These are phyloP conservation scores for Corvus hawaiiensis DNA, from an alignment of 2,113 vertebrate genomes.

Conservation along the genomic window DNA sequence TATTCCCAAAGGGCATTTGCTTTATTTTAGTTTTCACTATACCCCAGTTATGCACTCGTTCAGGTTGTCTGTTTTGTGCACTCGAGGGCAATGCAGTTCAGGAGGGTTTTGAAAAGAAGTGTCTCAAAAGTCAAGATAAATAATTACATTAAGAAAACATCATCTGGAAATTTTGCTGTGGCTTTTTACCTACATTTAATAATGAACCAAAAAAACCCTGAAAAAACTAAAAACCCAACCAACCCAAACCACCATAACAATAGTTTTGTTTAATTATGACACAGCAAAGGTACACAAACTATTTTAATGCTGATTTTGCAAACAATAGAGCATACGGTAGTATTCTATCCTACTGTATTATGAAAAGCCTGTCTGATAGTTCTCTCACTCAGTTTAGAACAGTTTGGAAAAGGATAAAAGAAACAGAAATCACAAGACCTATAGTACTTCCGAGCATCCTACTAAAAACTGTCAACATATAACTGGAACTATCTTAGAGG, in stretches of 20 bases:
- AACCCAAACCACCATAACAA: background rate
- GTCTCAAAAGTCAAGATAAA: constrained; percentile 27
- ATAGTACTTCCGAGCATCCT: background rate
- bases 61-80: background rate
- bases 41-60: background rate
- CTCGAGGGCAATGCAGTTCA: background rate
- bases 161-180: background rate
- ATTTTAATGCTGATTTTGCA: background rate
- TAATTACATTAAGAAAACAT: background rate
- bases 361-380: background rate
- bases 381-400: background rate
- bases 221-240: background rate
- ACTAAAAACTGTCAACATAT: background rate
- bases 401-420: background rate
- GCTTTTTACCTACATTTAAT: background rate
- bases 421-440: background rate
- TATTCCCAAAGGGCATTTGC: background rate
- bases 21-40: constrained; percentile 44
- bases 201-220: rapidly evolving
- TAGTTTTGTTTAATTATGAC: background rate
- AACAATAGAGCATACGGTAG: background rate
- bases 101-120: background rate
- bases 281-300: background rate
- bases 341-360: background rate
- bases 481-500: background rate